Base-by-base conservation (phyloP, 2,113 vertebrate genomes). In the Vireo altiloquus region DNA sequence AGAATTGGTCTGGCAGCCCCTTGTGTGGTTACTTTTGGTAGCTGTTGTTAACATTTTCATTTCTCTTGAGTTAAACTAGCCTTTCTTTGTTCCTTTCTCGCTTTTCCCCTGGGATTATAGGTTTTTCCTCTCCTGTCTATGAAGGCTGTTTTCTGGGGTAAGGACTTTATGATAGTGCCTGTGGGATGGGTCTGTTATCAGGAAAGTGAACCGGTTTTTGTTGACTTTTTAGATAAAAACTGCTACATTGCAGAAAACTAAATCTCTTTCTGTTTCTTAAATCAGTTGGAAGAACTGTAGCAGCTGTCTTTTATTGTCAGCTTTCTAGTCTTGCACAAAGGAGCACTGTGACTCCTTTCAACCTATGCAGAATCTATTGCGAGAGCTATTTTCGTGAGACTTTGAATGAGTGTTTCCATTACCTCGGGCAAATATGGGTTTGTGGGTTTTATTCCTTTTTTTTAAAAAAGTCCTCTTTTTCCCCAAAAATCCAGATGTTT, bases 361-460 rank as follows among this genome's bases (percentile, higher is more conserved):
- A 54, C 49, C 65, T 87, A 50, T 84, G 80, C 47, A 75, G 76
- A 80, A 44, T 89, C 71, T 90, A 6, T 70, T 96, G 72, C 4
- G 1, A 90, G 72, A 87, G 49, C 52, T 75, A 1, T 94, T 94
- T 94, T 68, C 28, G 2, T 89, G 52, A 61, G 56, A 13, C 50
- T 92, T 65, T 18, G 60, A 11, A 86, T 85, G 79, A 81, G 20
- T 63, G 53, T 96, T 96, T 92, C 93, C 80, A 92, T 96, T 94
- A 92, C 86, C 71, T 94, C 90, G 93, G 80, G 72, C 90, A 92
- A 93, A 90, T 82, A 85, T 33, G 85, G n/a, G 35, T 57, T 57
- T 85, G 24, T 75, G 42, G 24, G 10, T 13, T 85, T 64, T 24
- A n/a, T 30, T 4, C 6, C 5, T 42, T 57, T 85, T 40, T 15